Base-by-base conservation (phyloP, 2,113 vertebrate species). In the Sula dactylatra region DNA sequence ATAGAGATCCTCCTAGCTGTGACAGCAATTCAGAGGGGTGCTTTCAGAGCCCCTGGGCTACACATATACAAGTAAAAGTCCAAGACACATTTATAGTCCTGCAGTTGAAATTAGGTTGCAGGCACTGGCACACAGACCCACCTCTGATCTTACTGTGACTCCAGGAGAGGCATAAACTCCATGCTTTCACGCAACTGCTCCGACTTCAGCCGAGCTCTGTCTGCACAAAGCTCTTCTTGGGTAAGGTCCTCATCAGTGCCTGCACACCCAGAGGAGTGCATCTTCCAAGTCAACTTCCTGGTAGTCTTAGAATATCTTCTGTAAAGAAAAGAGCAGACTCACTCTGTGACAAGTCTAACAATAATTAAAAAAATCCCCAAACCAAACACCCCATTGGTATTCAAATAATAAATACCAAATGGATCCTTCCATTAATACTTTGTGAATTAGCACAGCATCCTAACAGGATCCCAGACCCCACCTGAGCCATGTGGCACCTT, bases 401-500 rank as follows among this genome's bases (percentile, higher is more conserved):
- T 71, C 62, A n/a, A n/a, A n/a, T n/a, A n/a, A n/a, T n/a, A n/a
- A n/a, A n/a, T n/a, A n/a, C n/a, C n/a, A n/a, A n/a, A n/a, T n/a
- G 32, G 38, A 71, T n/a, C 34, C 34, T 85, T 71, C 40, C 13
- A 58, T 67, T 36, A 90, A 59, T 29, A 55, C 17, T 52, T 29
- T 38, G n/a, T 69, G 54, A 82, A 90, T 54, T 67, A 85, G 5
- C 61, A 85, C 14, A 70, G 58, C 45, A 77, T 44, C 55, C 59
- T 17, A 49, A 81, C 9, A 64, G 36, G 27, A 76, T 34, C 6
- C 2, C 76, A 92, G 71, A 45, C 32, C 15, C 15, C 24, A 64
- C n/a, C 32, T n/a, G 49, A 92, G 59, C 65, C 59, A 91, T 0
- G 0, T 55, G 61, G 32, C 1, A 1, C 38, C 19, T 91, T 71